Conservation (phyloP, 2,797 vertebrate species). For the Schizothorax lantsangensis region DNA sequence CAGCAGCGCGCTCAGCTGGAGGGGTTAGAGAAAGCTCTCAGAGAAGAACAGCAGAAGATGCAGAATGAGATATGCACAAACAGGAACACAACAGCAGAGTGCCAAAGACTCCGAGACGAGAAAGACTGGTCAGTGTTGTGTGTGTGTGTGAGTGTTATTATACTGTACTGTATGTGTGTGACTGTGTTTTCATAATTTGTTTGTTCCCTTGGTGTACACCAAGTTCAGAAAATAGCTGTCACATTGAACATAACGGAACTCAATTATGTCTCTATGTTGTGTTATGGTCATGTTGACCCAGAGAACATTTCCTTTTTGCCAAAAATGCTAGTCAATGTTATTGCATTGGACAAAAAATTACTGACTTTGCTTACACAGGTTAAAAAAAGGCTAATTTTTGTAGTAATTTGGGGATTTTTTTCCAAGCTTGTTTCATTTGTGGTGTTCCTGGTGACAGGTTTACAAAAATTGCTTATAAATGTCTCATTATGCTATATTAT, state of each 20-base stretch:
- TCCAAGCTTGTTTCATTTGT: no score
- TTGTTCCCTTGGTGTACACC: not conserved
- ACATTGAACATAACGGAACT: not conserved
- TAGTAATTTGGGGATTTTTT: not conserved
- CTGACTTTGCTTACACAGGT: not conserved
- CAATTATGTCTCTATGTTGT: not conserved
- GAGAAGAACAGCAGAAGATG: constrained; percentile 94
- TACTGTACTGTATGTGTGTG: not conserved
- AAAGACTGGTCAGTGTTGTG: constrained; percentile 85
- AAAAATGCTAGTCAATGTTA: not conserved
- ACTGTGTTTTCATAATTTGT: not conserved
- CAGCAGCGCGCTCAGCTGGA: constrained; percentile 94
- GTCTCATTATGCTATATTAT: not conserved
- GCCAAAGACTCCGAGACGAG: constrained; percentile 87
- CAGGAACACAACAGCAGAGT: constrained; percentile 85
- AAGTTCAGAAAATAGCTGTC: not conserved
- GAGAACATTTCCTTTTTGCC: not conserved
- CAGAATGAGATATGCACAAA: constrained; percentile 87
- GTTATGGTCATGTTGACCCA: not conserved
- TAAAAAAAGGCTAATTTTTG: not conserved
- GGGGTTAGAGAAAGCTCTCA: constrained; percentile 91
- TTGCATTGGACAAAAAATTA: not conserved
- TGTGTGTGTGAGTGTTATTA: no score
- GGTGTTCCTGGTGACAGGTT: no score
- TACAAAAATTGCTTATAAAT: not conserved